Conservation (phyloP, 2,797 vertebrate genomes). For the Sebastes taczanowskii region DNA sequence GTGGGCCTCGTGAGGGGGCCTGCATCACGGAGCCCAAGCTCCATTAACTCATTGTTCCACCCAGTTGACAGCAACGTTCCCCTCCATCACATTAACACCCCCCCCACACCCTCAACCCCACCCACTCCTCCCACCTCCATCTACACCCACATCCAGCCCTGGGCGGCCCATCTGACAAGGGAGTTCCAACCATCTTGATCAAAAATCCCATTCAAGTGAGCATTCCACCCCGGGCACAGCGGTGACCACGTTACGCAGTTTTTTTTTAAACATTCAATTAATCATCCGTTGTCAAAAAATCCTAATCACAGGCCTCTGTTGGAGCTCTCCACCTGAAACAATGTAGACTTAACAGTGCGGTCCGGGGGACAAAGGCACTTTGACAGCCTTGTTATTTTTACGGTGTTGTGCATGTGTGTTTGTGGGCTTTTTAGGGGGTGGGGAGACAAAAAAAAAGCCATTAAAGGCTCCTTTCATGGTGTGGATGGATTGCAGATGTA, state of each 20-base stretch:
- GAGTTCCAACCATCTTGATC: slow-evolving; percentile 27
- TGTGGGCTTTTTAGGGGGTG: slow-evolving; percentile 28
- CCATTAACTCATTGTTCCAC: slow-evolving; percentile 76
- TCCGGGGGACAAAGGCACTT: slow-evolving; percentile 29
- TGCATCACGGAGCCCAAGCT: slow-evolving; percentile 57
- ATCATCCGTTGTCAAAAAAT: slow-evolving; percentile 60
- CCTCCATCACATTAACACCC: slow-evolving; percentile 69
- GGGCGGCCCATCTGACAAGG: slow-evolving; percentile 48
- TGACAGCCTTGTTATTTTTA: slow-evolving; percentile 61
- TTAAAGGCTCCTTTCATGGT: slow-evolving; percentile 56
- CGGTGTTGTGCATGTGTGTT: slow-evolving; percentile 37
- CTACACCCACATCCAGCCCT: slow-evolving; percentile 33
- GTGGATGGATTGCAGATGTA: slow-evolving; percentile 67
- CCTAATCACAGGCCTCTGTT: slow-evolving; percentile 46
- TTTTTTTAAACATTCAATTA: slow-evolving; percentile 48
- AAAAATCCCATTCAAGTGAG: slow-evolving; percentile 46
- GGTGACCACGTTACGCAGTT: slow-evolving; percentile 12
- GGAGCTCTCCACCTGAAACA: slow-evolving; percentile 61
- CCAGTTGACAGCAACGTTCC: slow-evolving; percentile 68
- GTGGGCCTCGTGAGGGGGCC: slow-evolving; percentile 39
- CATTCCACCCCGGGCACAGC: slow-evolving; percentile 10
- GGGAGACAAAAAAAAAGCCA: slow-evolving; percentile 30
- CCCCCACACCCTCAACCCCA: slow-evolving; percentile 10
- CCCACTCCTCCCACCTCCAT: slow-evolving; percentile 42
- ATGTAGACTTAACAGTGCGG: slow-evolving; percentile 40